Conservation (phyloP, 2,888 invertebrate species). For the Leucoma salicis region DNA sequence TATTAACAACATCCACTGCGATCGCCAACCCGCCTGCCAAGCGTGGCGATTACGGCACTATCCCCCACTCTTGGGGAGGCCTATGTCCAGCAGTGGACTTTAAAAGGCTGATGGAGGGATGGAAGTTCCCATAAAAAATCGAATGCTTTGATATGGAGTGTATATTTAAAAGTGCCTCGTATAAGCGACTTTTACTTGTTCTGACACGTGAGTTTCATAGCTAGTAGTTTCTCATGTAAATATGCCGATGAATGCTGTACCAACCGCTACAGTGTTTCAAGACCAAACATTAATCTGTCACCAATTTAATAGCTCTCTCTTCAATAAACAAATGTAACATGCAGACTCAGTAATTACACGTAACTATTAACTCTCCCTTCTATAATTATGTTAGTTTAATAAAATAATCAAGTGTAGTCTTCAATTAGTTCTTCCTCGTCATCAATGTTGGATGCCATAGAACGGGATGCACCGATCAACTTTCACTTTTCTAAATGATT, state of each 20-base stretch:
- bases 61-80: too few species aligned
- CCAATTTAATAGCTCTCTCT: slow-evolving; percentile 9
- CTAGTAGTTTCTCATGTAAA: not conserved
- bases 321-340: slow-evolving; percentile 3
- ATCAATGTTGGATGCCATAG: slow-evolving; percentile 36
- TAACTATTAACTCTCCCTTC: slow-evolving; percentile 29
- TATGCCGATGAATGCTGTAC: too few species aligned
- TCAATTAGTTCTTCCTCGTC: slow-evolving; percentile 39
- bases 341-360: slow-evolving; percentile 21
- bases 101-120: too few species aligned
- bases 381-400: slow-evolving; percentile 36
- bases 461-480: slow-evolving; percentile 25
- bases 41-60: too few species aligned
- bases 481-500: slow-evolving; percentile 39
- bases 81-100: too few species aligned
- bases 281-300: slow-evolving; percentile 11
- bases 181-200: slow-evolving; percentile 10
- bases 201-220: too few species aligned
- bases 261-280: not conserved
- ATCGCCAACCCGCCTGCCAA: too few species aligned
- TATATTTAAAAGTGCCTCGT: too few species aligned
- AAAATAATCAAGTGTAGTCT: slow-evolving; percentile 32
- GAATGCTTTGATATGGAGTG: not conserved
- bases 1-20: too few species aligned
- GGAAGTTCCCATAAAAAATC: too few species aligned